phyloP scores from a whole-genome alignment of 2,888 invertebrate species.

The Scaptomyza tumidula region DNA sequence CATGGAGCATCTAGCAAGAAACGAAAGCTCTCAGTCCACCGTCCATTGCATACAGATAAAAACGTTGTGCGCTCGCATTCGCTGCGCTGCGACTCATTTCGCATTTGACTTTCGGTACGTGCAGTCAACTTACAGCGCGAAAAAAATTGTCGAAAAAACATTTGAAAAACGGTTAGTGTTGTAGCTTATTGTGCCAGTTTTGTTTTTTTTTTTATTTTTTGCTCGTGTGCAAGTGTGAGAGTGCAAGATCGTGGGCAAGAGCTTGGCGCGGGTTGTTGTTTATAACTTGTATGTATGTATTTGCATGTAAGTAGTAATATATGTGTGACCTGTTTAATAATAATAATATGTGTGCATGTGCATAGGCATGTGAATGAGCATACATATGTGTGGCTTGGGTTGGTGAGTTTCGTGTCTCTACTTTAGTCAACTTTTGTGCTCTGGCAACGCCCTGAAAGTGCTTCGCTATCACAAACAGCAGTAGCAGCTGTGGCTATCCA shows the following conservation, averaged over 20 bases:
- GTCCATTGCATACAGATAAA: conserved; percentile 52
- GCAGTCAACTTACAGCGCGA: conserved; percentile 55
- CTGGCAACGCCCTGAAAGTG: conserved; percentile 50
- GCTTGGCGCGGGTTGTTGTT: conserved; percentile 40
- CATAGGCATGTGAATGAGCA: neutral
- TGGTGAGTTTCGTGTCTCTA: conserved; percentile 7
- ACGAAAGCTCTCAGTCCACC: conserved; percentile 15
- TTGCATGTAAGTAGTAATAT: conserved; percentile 50
- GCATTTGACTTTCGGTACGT: conserved; percentile 77
- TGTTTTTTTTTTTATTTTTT: conserved; percentile 26
- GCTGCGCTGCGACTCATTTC: conserved; percentile 67
- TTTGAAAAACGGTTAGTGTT: conserved; percentile 36
- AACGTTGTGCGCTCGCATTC: conserved; percentile 36
- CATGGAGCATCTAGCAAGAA: conserved; percentile 53
- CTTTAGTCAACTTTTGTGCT: conserved; percentile 7
- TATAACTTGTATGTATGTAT: conserved; percentile 28
- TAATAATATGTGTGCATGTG: conserved; percentile 6
- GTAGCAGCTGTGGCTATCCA: conserved; percentile 14
- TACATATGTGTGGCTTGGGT: neutral
- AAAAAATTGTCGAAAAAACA: conserved; percentile 34
- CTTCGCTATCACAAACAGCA: conserved; percentile 14
- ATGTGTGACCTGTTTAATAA: conserved; percentile 5
- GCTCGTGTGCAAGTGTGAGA: conserved; percentile 48
- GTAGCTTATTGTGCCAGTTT: conserved; percentile 38
- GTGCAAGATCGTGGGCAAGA: conserved; percentile 23